Evolutionary conservation across 2,113 vertebrate species (phyloP).

Genomic region (Crotalus tigris): DNA sequence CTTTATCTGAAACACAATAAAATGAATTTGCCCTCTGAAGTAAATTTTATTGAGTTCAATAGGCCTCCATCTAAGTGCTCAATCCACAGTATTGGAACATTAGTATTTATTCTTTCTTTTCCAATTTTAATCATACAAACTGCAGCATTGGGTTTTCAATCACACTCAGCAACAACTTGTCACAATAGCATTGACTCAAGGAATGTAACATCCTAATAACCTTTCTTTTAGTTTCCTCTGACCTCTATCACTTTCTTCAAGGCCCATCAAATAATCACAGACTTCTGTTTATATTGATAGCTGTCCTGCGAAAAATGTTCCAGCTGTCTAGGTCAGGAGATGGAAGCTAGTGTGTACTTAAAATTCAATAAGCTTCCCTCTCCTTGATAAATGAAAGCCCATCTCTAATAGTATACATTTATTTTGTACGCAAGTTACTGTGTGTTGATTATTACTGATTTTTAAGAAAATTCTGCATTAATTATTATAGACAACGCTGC

Average conservation of each 20-base stretch:
- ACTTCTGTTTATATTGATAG: neutral
- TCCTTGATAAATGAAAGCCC: neutral
- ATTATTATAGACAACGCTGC: neutral
- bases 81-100: neutral
- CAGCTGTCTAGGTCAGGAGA: neutral
- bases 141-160: neutral
- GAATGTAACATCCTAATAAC: neutral
- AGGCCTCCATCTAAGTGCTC: neutral
- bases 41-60: neutral
- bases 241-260: slow-evolving; percentile 8
- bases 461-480: neutral
- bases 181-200: neutral
- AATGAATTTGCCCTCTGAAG: neutral
- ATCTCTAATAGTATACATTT: neutral
- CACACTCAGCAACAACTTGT: neutral
- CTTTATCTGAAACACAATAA: neutral
- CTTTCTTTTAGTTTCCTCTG: neutral
- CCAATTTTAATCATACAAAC: neutral
- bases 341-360: neutral
- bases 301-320: neutral
- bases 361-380: neutral
- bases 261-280: slow-evolving; percentile 1
- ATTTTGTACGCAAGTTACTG: neutral
- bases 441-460: neutral
- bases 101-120: neutral